These are phyloP conservation scores for Todiramphus saurophagus DNA, from an alignment of 2,113 vertebrate species.

Conservation along the genomic window DNA sequence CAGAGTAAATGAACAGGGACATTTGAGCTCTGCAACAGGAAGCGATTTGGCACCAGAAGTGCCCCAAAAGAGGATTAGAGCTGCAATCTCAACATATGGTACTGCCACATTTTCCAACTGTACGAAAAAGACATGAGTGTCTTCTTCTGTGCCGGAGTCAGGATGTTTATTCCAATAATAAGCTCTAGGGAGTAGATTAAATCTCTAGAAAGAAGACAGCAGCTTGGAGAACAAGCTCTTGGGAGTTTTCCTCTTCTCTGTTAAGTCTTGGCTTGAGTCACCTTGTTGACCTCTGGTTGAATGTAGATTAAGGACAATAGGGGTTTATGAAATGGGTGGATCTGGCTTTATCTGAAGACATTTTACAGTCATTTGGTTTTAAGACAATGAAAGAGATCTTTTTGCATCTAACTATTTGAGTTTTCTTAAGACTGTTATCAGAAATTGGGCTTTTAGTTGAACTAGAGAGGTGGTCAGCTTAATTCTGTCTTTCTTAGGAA, in stretches of 20 bases:
- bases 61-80: neutral
- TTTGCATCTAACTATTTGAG: neutral
- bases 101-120: neutral
- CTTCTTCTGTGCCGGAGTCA: neutral
- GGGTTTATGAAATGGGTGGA: neutral
- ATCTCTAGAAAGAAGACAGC: neutral
- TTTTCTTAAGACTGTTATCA: neutral
- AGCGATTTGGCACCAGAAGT: neutral
- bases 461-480: neutral
- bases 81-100: neutral
- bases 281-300: neutral
- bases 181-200: neutral
- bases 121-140: neutral
- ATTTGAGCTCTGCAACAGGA: neutral
- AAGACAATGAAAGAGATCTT: neutral
- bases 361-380: neutral
- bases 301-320: neutral
- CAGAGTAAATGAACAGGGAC: neutral
- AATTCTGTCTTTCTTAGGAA: neutral
- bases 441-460: neutral
- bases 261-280: neutral
- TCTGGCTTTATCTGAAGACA: neutral
- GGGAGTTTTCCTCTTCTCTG: neutral
- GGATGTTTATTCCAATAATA: neutral
- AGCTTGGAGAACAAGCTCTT: neutral